Base-by-base conservation (phyloP, 2,113 vertebrate genomes). In the Lethenteron reissneri region DNA sequence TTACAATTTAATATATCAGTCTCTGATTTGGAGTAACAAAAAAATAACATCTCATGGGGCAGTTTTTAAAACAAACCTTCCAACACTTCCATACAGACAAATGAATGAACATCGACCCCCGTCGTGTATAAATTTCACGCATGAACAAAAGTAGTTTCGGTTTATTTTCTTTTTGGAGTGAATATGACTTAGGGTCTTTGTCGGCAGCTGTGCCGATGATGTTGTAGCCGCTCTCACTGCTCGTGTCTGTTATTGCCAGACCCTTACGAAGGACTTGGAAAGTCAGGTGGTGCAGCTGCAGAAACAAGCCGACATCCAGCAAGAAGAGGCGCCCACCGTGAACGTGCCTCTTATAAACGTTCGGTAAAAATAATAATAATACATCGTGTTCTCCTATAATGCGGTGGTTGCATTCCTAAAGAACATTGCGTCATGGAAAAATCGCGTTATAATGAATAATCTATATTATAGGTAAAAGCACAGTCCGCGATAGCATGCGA, bases 211-310 rank as follows among this genome's bases (percentile, higher is more conserved):
- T 72, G 14, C 12, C 71, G 15, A 12, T 58, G 10, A 72, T 17
- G 25, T 21, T 17, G 9, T 71, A 56, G 4, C 17, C 14, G 57
- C 12, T 17, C 56, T 58, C 56, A 58, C 58, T 73, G 41, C 19
- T 70, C 3, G 11, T n/a, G 58, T 69, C 59, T 73, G 57, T 77
- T 2, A 72, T 74, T 12, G 62, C 75, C 72, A 99, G 92, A 87
- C 97, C 59, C 78, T 99, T 76, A 95, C 90, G 8, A 79, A 83
- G 75, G 94, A 99, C 80, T 83, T 99, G 8, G 88, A 97, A 80
- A 85, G 80, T 69, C 86, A 92, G 56, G 92, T 85, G 68, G 85
- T 84, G 56, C 86, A 91, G 78, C 79, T 99, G 71, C 84, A 91
- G 75, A 83, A 78, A 25, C 83, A 85, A 72, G 90, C 89, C 58